Percentiles rank a stretch among this genome's conserved stretches.
Conservation (phyloP, 2,113 vertebrate genomes). For the Mus spicilegus region DNA sequence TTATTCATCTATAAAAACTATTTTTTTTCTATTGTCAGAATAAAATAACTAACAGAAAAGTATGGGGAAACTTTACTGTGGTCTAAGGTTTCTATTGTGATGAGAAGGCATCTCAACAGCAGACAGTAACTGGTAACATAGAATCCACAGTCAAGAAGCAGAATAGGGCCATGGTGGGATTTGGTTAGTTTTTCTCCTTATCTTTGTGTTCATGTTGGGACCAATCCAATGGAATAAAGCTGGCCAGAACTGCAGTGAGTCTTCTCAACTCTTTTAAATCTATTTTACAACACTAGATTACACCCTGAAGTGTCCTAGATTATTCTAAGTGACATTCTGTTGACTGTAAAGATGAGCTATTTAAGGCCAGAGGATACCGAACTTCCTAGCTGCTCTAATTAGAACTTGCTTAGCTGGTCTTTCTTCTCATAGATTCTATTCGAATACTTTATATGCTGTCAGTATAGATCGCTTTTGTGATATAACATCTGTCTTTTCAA, state of each 20-base stretch:
- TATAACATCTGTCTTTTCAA: neutral
- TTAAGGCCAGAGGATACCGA: neutral
- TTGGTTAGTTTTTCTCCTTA: neutral
- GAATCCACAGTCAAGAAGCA: too few relatives aligned
- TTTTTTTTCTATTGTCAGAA: neutral
- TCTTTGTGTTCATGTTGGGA: too few relatives aligned
- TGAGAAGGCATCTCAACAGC: neutral
- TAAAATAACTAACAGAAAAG: neutral
- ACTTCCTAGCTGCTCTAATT: neutral
- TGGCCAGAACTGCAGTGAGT: neutral
- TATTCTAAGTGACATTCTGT: too few relatives aligned
- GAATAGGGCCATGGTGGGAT: neutral
- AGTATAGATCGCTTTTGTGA: neutral
- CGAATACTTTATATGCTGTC: neutral
- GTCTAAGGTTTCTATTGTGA: neutral
- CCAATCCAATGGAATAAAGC: too few relatives aligned
- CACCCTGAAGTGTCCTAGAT: neutral
- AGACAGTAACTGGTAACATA: neutral
- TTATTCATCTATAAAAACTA: neutral
- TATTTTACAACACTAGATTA: neutral
- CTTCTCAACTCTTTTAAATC: neutral
- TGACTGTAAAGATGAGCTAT: neutral
- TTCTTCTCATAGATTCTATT: neutral
- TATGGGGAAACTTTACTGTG: too few relatives aligned
- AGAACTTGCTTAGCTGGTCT: neutral